These are phyloP conservation scores for Tamias sibiricus DNA, from an alignment of 2,113 vertebrate species.

Conservation along the genomic window DNA sequence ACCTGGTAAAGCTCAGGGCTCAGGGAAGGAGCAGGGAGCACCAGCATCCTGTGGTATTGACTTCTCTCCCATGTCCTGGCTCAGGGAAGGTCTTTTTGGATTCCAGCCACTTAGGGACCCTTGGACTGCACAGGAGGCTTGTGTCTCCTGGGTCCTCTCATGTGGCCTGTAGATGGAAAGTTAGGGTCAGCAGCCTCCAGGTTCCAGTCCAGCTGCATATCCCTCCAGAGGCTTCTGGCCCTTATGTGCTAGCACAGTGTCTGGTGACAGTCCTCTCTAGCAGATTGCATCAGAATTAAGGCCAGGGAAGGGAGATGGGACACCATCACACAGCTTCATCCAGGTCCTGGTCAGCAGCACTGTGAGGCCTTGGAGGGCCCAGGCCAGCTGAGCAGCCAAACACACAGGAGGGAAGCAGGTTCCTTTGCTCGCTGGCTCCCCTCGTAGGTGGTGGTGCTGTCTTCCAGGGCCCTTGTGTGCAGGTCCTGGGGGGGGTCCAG, in stretches of 20 bases:
- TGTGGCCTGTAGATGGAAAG: background rate
- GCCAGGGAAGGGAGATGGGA: background rate
- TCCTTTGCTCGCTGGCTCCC: background rate
- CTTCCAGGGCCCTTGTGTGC: background rate
- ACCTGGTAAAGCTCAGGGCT: background rate
- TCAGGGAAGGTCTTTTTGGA: too few relatives aligned
- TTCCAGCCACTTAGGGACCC: background rate
- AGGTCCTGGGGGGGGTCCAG: conserved; percentile 59
- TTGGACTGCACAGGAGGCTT: background rate
- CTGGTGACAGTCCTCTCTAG: background rate
- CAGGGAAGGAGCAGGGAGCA: background rate
- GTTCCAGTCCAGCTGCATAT: background rate
- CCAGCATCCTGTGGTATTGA: background rate
- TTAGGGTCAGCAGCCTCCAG: background rate
- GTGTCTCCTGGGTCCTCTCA: background rate
- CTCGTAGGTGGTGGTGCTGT: background rate
- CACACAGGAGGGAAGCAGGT: background rate
- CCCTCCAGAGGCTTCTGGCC: background rate
- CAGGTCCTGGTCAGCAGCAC: background rate
- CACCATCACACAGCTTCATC: background rate
- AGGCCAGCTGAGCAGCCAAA: background rate
- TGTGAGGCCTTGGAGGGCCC: background rate
- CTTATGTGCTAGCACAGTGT: background rate
- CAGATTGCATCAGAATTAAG: background rate
- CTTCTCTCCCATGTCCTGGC: background rate